These are phyloP conservation scores for Pediacus dermestoides DNA, from an alignment of 2,888 invertebrate species.

Conservation along the genomic window DNA sequence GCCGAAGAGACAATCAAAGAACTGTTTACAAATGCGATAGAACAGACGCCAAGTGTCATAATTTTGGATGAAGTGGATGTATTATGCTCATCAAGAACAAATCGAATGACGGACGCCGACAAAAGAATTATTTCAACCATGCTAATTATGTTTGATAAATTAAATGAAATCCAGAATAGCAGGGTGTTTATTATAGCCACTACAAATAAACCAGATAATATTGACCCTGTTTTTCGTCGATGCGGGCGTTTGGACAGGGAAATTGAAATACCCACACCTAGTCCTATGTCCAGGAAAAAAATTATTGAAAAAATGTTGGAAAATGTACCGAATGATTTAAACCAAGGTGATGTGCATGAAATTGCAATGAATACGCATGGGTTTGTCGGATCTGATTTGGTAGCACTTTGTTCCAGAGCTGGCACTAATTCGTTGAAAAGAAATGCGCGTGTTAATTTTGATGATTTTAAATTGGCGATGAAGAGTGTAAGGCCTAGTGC, in stretches of 20 bases:
- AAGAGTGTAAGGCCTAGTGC: slow-evolving; percentile 79
- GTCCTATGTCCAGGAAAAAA: slow-evolving; percentile 55
- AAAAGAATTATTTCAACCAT: slow-evolving; percentile 69
- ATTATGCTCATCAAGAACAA: slow-evolving; percentile 63
- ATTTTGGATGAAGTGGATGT: slow-evolving; percentile 83
- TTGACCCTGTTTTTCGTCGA: slow-evolving; percentile 72
- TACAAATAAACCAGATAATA: slow-evolving; percentile 69
- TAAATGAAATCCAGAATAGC: slow-evolving; percentile 40
- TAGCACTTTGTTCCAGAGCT: slow-evolving; percentile 72
- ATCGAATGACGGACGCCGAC: slow-evolving; percentile 62
- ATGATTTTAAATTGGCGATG: slow-evolving; percentile 63
- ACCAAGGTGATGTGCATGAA: slow-evolving; percentile 55
- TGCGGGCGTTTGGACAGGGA: slow-evolving; percentile 79
- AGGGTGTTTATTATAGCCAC: slow-evolving; percentile 72
- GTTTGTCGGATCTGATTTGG: slow-evolving; percentile 85
- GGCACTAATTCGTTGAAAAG: slow-evolving; percentile 59
- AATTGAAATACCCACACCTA: slow-evolving; percentile 76
- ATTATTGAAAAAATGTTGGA: slow-evolving; percentile 66
- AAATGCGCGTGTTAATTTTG: slow-evolving; percentile 36
- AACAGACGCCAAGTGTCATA: slow-evolving; percentile 71
- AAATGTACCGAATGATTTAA: slow-evolving; percentile 56
- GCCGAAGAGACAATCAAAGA: slow-evolving; percentile 67
- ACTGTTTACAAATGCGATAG: slow-evolving; percentile 66
- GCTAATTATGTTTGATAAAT: slow-evolving; percentile 56
- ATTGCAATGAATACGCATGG: slow-evolving; percentile 79